phyloP scores from a whole-genome alignment of 2,888 invertebrate genomes.

The Cheilosia urbana region DNA sequence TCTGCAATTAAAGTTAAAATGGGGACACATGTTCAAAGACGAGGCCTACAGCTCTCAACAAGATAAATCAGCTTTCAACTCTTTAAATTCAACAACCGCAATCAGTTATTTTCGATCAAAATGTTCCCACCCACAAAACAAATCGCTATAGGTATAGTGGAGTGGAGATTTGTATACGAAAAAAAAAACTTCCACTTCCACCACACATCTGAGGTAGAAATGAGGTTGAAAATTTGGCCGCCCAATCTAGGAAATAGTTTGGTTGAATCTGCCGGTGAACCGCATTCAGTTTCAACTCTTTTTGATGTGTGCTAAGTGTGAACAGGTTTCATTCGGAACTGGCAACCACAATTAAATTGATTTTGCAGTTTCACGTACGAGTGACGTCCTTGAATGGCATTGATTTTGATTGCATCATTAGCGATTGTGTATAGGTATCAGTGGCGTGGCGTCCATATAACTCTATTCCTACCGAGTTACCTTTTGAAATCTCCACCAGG shows the following conservation, averaged over 20 bases:
- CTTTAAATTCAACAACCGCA: background rate
- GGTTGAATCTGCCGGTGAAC: constrained; percentile 25
- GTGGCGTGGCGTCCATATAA: too few relatives aligned
- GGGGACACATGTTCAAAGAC: too few relatives aligned
- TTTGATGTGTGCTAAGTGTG: constrained; percentile 58
- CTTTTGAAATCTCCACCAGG: too few relatives aligned
- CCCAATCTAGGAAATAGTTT: constrained; percentile 42
- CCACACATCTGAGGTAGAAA: constrained; percentile 27
- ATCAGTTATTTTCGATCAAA: background rate
- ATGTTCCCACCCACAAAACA: background rate
- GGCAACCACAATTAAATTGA: constrained; percentile 60
- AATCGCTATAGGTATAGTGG: background rate
- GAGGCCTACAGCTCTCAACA: background rate
- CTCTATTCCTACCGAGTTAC: too few relatives aligned
- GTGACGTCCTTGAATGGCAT: constrained; percentile 13
- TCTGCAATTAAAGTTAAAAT: too few relatives aligned
- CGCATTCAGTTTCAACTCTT: constrained; percentile 53
- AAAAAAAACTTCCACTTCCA: background rate
- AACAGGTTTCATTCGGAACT: constrained; percentile 53
- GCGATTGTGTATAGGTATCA: constrained; percentile 30
- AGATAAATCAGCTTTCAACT: background rate
- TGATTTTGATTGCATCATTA: constrained; percentile 50
- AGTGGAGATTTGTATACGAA: background rate
- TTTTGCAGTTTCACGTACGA: constrained; percentile 32
- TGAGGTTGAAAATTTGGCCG: constrained; percentile 21